phyloP scores from a whole-genome alignment of 2,113 vertebrate species.

The Antigone vipio region DNA sequence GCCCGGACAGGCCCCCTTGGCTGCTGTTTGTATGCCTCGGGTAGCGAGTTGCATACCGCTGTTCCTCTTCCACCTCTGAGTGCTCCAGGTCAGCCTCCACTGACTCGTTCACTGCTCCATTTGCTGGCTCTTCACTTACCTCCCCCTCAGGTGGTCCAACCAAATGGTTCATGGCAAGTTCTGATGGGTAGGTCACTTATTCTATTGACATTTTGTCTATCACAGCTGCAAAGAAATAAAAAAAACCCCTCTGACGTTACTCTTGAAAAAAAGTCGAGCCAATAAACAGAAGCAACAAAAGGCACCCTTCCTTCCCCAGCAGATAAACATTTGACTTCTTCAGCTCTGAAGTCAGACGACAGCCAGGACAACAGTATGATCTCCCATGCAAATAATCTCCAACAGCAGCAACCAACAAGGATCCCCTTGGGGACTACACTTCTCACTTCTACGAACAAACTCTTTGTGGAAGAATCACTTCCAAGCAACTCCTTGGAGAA shows the following conservation, averaged over 20 bases:
- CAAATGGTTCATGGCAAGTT: conserved; percentile 84
- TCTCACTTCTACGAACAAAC: background rate
- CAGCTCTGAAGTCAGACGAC: background rate
- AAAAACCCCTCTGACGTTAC: background rate
- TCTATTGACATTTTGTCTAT: conserved; percentile 73
- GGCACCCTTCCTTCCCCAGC: background rate
- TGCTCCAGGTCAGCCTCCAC: conserved; percentile 83
- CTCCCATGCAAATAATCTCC: background rate
- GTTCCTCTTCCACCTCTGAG: conserved; percentile 73
- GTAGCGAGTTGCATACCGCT: conserved; percentile 52
- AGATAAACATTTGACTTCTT: background rate
- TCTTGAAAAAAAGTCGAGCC: background rate
- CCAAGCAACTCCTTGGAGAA: background rate
- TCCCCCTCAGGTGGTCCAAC: conserved; percentile 79
- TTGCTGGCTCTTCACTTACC: conserved; percentile 72
- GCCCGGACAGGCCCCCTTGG: conserved; percentile 58
- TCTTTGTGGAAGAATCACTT: background rate
- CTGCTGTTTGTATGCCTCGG: conserved; percentile 56
- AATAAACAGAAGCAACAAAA: background rate
- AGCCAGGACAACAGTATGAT: background rate
- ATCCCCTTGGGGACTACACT: background rate
- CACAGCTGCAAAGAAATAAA: conserved; percentile 51
- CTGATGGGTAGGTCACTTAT: conserved; percentile 61
- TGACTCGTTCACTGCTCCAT: conserved; percentile 79
- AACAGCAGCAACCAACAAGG: background rate